These are phyloP conservation scores for Dromius quadrimaculatus DNA, from an alignment of 2,888 invertebrate genomes.

Conservation along the genomic window DNA sequence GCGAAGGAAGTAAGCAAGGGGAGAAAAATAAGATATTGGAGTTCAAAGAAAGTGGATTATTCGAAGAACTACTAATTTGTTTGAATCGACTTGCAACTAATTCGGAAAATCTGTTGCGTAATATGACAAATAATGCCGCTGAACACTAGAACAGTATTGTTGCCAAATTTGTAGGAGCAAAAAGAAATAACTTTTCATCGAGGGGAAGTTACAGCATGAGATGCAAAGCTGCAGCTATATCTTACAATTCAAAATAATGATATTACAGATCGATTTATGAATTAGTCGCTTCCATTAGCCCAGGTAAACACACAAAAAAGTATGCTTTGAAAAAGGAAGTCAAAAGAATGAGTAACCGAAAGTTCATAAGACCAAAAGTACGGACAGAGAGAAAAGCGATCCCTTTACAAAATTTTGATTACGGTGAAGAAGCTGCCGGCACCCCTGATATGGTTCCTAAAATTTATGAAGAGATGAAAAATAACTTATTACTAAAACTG, in stretches of 20 bases:
- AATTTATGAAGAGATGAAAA: not conserved
- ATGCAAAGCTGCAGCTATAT: slow-evolving; percentile 17
- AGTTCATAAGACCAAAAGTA: not conserved
- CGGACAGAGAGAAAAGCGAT: not conserved
- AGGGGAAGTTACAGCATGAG: slow-evolving; percentile 18
- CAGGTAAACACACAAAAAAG: slow-evolving; percentile 27
- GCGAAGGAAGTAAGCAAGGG: not conserved
- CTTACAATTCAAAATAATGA: not conserved
- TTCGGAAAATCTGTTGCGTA: slow-evolving; percentile 14
- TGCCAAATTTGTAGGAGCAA: slow-evolving; percentile 19
- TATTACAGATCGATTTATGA: slow-evolving; percentile 2
- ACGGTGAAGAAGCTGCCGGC: not conserved
- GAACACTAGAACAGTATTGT: slow-evolving; percentile 26
- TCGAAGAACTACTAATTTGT: slow-evolving; percentile 16
- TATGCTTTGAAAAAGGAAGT: not conserved
- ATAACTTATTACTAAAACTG: not conserved
- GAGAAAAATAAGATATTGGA: not conserved
- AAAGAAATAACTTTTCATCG: slow-evolving; percentile 17
- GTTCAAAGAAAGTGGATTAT: slow-evolving; percentile 10
- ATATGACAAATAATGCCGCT: slow-evolving; percentile 26
- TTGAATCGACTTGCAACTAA: slow-evolving; percentile 18
- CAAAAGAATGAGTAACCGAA: not conserved
- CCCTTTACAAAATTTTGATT: slow-evolving; percentile 8
- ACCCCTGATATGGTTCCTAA: slow-evolving; percentile 1
- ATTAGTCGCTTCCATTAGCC: not conserved